Evolutionary conservation across 2,888 invertebrate genomes (phyloP), one percentile per base, ranked within the genome.

Genomic region (Chloroclysta siterata): DNA sequence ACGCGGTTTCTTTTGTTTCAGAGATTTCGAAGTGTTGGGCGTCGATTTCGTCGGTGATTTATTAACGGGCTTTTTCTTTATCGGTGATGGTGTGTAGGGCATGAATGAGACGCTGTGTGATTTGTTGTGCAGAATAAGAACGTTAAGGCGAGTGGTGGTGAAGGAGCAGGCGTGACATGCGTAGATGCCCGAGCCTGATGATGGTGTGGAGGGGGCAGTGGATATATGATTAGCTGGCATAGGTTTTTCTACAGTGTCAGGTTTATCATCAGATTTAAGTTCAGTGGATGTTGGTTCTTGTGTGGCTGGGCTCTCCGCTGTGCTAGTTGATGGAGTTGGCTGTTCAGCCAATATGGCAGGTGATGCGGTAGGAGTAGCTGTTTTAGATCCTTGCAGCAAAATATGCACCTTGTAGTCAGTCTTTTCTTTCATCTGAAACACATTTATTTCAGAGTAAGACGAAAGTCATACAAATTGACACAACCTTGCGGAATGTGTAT

Each of bases 71-170:
- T 90, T 90, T 79, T 89, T 93, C 65, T 83, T 82, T 6, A 86
- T 78, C 17, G 91, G 89, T 29, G 91, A 81, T 53, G 93, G 93
- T 69, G 87, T 92, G 68, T 92, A 93, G 36, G 91, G 88, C 50
- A 81, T 82, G 73, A 85, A 91, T 53, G 94, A 93, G 59, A 93
- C 88, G 73, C 94, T 94, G 77, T 97, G 97, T 72, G 94, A 94
- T 88, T 96, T 96, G 65, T 94, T 95, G 79, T 97, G 97, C 69
- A 95, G 86, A 68, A 96, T 94, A 78, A 97, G 94, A 48, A 96
- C 95, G 82, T 96, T 96, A 28, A 97, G 88, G 33, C 97, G 94
- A 14, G 93, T 90, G 36, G 96, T 95, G 28, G 94, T 93, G 77
- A 96, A 97, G 57, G 90, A 82, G 77, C 96, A 96, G 39, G 94